Conservation (phyloP, 23 tunicate genomes). For the Oikopleura vanhoeffeni region DNA sequence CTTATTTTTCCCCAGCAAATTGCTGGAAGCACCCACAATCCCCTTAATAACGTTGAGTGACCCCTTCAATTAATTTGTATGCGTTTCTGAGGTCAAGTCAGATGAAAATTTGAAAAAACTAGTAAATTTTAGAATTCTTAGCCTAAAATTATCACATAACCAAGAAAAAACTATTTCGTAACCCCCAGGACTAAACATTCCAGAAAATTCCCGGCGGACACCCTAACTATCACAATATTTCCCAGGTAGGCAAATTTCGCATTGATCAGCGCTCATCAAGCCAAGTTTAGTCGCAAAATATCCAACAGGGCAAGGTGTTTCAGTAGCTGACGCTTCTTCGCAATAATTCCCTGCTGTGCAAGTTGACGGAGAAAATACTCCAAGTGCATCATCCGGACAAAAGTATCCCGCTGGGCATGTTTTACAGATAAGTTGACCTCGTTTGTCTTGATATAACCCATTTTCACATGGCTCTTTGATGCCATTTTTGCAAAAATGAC, state of each 20-base stretch:
- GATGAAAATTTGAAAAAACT: too few species aligned
- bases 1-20: too few species aligned
- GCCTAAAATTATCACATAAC: too few species aligned
- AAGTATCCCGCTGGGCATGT: conserved; percentile 32
- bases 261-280: conserved; percentile 23
- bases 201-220: background rate
- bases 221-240: conserved; percentile 40
- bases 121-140: too few species aligned
- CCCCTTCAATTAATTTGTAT: too few species aligned
- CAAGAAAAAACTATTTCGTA: too few species aligned
- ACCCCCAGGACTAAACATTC: too few species aligned
- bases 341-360: conserved; percentile 59
- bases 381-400: conserved; percentile 25
- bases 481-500: background rate
- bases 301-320: conserved; percentile 34
- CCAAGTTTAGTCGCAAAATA: conserved; percentile 21
- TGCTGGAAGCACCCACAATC: too few species aligned
- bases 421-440: background rate
- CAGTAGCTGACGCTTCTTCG: conserved; percentile 30
- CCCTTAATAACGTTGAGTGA: too few species aligned
- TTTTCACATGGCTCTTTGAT: background rate
- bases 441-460: background rate
- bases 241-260: conserved; percentile 37
- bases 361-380: background rate
- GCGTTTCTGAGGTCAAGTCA: too few species aligned